Base-by-base conservation (phyloP, 2,797 vertebrate genomes). In the Platyrinchus mystaceus region DNA sequence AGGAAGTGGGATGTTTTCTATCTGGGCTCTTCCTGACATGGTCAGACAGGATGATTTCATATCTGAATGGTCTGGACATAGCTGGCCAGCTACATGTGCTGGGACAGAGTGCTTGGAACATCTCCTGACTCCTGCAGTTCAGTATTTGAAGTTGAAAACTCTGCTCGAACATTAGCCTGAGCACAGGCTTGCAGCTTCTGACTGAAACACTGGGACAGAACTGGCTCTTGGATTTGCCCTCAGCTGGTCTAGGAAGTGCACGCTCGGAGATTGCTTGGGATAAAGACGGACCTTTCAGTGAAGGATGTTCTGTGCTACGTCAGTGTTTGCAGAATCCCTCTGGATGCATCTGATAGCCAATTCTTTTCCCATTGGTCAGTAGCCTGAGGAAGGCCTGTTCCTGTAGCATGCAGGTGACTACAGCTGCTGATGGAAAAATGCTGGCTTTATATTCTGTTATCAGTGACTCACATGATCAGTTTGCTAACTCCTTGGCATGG, bases 131-230 rank as follows among this genome's bases (percentile, higher is more conserved):
- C 36, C 41, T 55, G 23, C 47, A 36, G n/a, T 62, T 93, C 58
- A 49, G 49, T 22, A 46, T 79, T 75, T 70, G 56, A 90, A 89
- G 43, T 49, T 53, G 39, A 73, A 91, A 95, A 73, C 28, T 55
- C 7, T 71, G 52, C 56, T 93, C 62, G 55, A 83, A 74, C 10
- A 4, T 80, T 46, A 84, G 24, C 68, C 46, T 80, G 23, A 84
- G 71, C 21, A 39, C 28, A 44, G 0, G 0, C 34, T 39, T 63
- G 34, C 47, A 68, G 78, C 36, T 70, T 90, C 63, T 79, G 47
- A 49, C 41, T 55, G 60, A 83, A 92, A 62, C 27, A 39, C 24
- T 73, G 9, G 41, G 55, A 53, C 18, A 53, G 78, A 92, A 8
- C 6, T 9, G 46, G 28, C 20, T 92, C 27, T 60, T 83, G n/a